A percentile compares a stretch with the other conserved stretches of the same genome.
Evolutionary conservation across 2,888 invertebrate genomes (phyloP).

Genomic region (Trypoxylon attenuatum): DNA sequence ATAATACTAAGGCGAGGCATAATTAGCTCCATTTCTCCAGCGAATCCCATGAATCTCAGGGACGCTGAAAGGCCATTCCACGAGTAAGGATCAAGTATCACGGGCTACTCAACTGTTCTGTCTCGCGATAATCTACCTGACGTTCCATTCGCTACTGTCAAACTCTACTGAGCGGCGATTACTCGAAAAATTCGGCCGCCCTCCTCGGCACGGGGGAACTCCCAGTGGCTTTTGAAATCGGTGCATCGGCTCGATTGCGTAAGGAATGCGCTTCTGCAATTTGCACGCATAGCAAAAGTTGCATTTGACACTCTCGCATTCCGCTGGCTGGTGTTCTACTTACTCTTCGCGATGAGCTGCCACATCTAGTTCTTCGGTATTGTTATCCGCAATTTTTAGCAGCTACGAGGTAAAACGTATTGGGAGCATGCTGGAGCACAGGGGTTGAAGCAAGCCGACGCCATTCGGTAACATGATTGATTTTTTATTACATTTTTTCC

Average conservation of each 20-base stretch:
- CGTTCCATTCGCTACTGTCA: no score
- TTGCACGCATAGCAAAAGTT: conserved; percentile 38
- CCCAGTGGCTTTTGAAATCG: conserved; percentile 34
- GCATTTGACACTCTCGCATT: conserved; percentile 2
- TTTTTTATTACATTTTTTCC: conserved; percentile 68
- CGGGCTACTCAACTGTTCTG: no score
- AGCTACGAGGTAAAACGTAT: no score
- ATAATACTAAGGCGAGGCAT: not conserved
- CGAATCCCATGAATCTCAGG: no score
- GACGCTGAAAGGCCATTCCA: no score
- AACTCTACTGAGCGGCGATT: conserved; percentile 29
- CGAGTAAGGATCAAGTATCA: no score
- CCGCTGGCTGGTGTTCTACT: no score
- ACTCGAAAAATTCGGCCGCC: conserved; percentile 19
- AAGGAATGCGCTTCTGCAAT: conserved; percentile 13
- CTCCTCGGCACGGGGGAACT: not conserved
- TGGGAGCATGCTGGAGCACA: not conserved
- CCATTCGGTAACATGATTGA: conserved; percentile 70
- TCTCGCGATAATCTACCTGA: no score
- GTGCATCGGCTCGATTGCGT: conserved; percentile 16
- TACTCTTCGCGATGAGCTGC: no score
- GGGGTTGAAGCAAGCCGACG: conserved; percentile 28
- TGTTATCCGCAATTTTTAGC: no score
- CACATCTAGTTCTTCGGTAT: not conserved
- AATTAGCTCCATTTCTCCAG: conserved; percentile 28